phyloP scores from a whole-genome alignment of 2,797 vertebrate genomes.

The Sebastes dallii region DNA sequence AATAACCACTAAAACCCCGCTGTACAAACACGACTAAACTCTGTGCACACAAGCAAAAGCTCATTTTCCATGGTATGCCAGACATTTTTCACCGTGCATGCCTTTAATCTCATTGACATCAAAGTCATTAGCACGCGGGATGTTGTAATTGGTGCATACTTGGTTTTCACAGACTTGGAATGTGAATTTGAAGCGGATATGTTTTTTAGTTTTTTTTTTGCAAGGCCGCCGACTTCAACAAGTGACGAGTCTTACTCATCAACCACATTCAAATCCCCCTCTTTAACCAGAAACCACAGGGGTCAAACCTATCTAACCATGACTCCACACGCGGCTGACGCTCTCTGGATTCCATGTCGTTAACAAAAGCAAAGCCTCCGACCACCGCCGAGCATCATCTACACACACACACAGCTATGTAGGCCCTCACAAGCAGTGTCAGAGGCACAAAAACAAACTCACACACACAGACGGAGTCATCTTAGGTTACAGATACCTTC shows the following conservation, averaged over 20 bases:
- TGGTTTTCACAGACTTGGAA: conserved; percentile 26
- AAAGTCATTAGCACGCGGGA: conserved; percentile 42
- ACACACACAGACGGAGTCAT: conserved; percentile 32
- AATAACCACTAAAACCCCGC: conserved; percentile 45
- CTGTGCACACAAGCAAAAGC: conserved; percentile 14
- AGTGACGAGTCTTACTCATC: conserved; percentile 40
- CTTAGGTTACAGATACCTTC: conserved; percentile 54
- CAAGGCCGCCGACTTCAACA: neutral
- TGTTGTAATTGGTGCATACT: conserved; percentile 17
- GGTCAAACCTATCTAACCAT: conserved; percentile 49
- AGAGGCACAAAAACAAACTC: conserved; percentile 20
- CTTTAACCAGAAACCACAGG: conserved; percentile 54
- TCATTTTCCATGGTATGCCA: conserved; percentile 40
- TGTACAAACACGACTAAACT: conserved; percentile 35
- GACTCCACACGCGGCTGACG: conserved; percentile 27
- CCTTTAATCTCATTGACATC: conserved; percentile 54
- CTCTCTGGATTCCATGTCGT: conserved; percentile 59
- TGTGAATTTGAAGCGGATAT: conserved; percentile 24
- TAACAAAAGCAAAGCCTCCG: conserved; percentile 56
- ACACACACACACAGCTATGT: neutral
- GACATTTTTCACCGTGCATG: conserved; percentile 29
- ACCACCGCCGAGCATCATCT: conserved; percentile 48
- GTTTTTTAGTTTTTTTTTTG: neutral
- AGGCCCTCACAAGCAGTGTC: conserved; percentile 18
- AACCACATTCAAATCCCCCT: conserved; percentile 37